A percentile compares a stretch with the other conserved stretches of the same genome.
Evolutionary conservation across 64 coral and sea anemone genomes (phyloP).

Genomic region (Hydrozoanthus tunicans): DNA sequence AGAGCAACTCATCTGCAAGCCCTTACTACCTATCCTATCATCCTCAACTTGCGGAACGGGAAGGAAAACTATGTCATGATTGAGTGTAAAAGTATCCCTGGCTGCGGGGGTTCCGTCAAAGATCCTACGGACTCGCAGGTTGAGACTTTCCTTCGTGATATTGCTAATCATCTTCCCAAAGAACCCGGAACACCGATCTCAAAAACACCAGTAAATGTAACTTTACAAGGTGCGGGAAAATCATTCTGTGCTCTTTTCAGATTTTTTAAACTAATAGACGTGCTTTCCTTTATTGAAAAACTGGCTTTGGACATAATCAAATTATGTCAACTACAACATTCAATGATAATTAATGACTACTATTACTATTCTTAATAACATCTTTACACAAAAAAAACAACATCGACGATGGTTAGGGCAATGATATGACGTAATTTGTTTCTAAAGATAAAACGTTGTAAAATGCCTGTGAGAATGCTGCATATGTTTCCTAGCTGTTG

Average conservation of each 20-base stretch:
- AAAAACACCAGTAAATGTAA: constrained; percentile 76
- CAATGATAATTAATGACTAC: too few relatives aligned
- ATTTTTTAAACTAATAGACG: background rate
- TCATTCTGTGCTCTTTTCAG: background rate
- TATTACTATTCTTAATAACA: too few relatives aligned
- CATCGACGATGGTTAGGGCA: too few relatives aligned
- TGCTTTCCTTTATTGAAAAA: background rate
- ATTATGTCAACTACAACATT: background rate
- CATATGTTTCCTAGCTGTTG: too few relatives aligned
- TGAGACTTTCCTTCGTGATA: constrained; percentile 64
- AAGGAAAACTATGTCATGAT: constrained; percentile 18
- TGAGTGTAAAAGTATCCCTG: background rate
- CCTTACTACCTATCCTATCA: constrained; percentile 67
- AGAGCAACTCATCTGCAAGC: constrained; percentile 73
- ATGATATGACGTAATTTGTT: too few relatives aligned
- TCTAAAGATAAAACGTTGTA: too few relatives aligned
- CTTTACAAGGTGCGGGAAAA: constrained; percentile 51
- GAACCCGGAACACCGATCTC: constrained; percentile 69
- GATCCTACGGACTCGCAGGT: constrained; percentile 64
- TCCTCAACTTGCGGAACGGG: constrained; percentile 71
- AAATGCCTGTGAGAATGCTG: too few relatives aligned
- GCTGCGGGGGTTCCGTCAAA: constrained; percentile 46
- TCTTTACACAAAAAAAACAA: too few relatives aligned
- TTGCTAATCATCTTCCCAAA: constrained; percentile 57
- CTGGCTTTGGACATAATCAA: background rate